Conservation (phyloP, 2,113 vertebrate species). For the Alexandromys fortis region DNA sequence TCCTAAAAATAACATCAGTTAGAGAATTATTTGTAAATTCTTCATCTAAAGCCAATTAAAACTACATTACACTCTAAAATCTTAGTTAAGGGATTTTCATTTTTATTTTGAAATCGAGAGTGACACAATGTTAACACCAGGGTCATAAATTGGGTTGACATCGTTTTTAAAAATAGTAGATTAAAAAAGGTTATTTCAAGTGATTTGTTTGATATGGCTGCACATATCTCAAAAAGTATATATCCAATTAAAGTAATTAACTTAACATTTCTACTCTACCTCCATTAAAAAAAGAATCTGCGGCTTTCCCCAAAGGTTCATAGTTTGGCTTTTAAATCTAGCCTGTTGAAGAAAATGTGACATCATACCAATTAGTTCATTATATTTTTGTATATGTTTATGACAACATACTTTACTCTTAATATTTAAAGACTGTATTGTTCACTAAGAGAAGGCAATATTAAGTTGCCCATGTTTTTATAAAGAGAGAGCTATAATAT, state of each 20-base stretch:
- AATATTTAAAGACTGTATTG: constrained; percentile 40
- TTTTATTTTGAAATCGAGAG: constrained; percentile 34
- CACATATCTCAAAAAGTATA: constrained; percentile 41
- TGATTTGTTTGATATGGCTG: constrained; percentile 49
- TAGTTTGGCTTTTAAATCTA: constrained; percentile 42
- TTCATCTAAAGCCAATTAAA: constrained; percentile 33
- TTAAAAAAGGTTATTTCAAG: constrained; percentile 33
- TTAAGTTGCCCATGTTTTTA: not conserved
- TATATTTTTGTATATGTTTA: constrained; percentile 49
- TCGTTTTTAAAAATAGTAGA: constrained; percentile 2
- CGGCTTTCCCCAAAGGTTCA: constrained; percentile 57
- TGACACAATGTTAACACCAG: constrained; percentile 17
- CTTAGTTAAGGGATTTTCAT: constrained; percentile 57
- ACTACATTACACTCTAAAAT: constrained; percentile 53
- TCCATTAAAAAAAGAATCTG: constrained; percentile 35
- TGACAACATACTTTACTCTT: not conserved
- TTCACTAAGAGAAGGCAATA: constrained; percentile 48
- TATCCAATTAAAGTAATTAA: constrained; percentile 58
- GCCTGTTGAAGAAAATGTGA: constrained; percentile 35
- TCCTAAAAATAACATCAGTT: constrained; percentile 12
- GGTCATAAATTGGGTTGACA: not conserved
- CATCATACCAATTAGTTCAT: constrained; percentile 46
- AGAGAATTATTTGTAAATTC: constrained; percentile 55
- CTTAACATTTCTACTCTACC: constrained; percentile 46
- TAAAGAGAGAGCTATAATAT: not conserved